phyloP scores from a whole-genome alignment of 2,888 invertebrate genomes.

The Drosophila ezoana region DNA sequence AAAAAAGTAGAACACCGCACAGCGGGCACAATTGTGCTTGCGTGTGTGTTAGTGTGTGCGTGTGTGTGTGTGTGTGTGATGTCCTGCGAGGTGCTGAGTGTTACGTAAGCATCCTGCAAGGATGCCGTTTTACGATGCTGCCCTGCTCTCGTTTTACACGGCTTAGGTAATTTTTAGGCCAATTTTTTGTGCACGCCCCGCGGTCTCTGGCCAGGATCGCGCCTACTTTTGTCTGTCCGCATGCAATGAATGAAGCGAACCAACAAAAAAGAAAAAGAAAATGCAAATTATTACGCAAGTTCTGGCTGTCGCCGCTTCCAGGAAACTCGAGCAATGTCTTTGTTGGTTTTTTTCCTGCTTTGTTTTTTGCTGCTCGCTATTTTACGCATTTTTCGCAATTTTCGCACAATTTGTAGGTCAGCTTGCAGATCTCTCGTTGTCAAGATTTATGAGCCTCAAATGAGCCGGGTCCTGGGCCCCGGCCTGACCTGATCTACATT shows the following conservation, averaged over 20 bases:
- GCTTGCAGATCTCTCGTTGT: not conserved
- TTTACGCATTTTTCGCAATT: conserved; percentile 27
- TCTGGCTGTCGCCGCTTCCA: conserved; percentile 34
- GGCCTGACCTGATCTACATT: conserved; percentile 64
- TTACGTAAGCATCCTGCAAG: conserved; percentile 50
- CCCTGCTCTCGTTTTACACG: conserved; percentile 66
- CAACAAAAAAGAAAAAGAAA: conserved; percentile 20
- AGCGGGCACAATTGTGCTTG: conserved; percentile 41
- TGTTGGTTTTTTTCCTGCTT: conserved; percentile 16
- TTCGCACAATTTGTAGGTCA: conserved; percentile 56
- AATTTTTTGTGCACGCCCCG: conserved; percentile 56
- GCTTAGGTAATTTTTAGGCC: conserved; percentile 75
- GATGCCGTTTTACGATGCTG: conserved; percentile 34
- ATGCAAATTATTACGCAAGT: conserved; percentile 77
- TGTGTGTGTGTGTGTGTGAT: not conserved
- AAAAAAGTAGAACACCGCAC: conserved; percentile 67
- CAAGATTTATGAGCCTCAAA: conserved; percentile 64
- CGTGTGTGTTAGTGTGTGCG: no score
- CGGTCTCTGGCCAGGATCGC: conserved; percentile 27
- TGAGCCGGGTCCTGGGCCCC: conserved; percentile 11
- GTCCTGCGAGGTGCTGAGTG: conserved; percentile 19
- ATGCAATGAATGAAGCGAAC: conserved; percentile 53
- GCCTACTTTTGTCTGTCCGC: conserved; percentile 10
- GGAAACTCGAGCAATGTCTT: conserved; percentile 41
- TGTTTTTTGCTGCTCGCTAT: conserved; percentile 19